Conservation (phyloP, 2,888 invertebrate genomes). For the Netelia fuscicornis region DNA sequence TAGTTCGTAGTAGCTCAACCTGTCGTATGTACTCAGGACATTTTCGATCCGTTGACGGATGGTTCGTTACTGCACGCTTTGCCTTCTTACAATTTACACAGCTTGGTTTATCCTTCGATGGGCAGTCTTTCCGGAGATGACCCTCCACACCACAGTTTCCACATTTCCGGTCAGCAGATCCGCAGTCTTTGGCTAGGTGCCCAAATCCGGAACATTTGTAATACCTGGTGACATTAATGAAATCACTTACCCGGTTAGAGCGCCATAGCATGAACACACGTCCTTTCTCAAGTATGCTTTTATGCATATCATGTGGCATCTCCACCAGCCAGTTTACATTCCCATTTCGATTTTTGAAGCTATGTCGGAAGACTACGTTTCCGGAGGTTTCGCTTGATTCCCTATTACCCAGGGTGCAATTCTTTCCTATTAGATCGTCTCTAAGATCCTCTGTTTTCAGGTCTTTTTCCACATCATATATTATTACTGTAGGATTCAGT, state of each 20-base stretch:
- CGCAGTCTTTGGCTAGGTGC: conserved; percentile 27
- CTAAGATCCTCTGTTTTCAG: too few species aligned
- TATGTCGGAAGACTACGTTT: neutral
- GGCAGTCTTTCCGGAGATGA: conserved; percentile 8
- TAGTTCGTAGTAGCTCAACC: too few species aligned
- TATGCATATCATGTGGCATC: neutral
- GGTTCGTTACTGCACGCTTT: neutral
- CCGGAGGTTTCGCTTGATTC: neutral
- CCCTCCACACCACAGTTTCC: neutral
- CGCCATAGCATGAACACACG: conserved; percentile 19
- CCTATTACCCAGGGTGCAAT: neutral
- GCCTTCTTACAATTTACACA: conserved; percentile 12
- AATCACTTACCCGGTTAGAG: conserved; percentile 15
- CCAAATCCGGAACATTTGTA: conserved; percentile 47
- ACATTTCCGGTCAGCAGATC: neutral
- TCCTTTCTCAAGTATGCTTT: neutral
- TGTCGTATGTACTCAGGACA: neutral
- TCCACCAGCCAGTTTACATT: conserved; percentile 20
- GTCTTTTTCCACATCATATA: too few species aligned
- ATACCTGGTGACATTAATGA: conserved; percentile 23
- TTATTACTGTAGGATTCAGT: too few species aligned
- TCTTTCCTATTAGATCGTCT: neutral
- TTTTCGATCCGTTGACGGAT: neutral
- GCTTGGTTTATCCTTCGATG: neutral
- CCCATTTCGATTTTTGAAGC: neutral